Conservation (phyloP, 2,888 invertebrate species). For the Zhengitettix transpicula region DNA sequence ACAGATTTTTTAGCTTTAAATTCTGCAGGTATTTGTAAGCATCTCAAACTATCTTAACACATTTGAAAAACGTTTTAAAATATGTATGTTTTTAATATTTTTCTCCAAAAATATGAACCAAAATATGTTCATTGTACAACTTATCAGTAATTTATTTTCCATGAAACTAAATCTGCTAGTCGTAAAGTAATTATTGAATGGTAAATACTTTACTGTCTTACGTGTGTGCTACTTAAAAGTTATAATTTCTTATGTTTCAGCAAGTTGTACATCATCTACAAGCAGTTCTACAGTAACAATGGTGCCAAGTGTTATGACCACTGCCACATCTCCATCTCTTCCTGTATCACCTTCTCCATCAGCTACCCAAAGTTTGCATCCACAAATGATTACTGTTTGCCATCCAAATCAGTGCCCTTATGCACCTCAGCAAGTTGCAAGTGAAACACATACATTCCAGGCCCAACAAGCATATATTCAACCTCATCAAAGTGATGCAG, state of each 20-base stretch:
- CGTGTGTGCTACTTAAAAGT: background rate
- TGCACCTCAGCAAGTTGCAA: background rate
- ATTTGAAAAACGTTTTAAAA: no score
- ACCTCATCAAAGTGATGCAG: no score
- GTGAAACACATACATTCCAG: background rate
- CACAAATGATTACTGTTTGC: background rate
- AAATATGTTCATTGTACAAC: background rate
- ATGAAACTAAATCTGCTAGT: background rate
- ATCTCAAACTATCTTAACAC: no score
- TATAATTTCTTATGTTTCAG: background rate
- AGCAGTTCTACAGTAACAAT: background rate
- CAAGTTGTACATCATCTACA: background rate
- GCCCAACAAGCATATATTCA: background rate
- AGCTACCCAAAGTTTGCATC: background rate
- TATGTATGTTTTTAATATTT: no score
- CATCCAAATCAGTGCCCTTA: background rate
- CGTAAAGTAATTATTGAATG: no score
- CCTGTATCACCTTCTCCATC: background rate
- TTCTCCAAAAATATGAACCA: background rate
- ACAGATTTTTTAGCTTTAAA: no score
- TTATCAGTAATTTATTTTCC: background rate
- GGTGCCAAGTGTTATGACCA: background rate
- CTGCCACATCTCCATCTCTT: background rate
- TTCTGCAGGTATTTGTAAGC: no score
- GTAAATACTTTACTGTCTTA: background rate